These are phyloP conservation scores for Drosophila bocki DNA, from an alignment of 1,140 invertebrate genomes.

Conservation along the genomic window DNA sequence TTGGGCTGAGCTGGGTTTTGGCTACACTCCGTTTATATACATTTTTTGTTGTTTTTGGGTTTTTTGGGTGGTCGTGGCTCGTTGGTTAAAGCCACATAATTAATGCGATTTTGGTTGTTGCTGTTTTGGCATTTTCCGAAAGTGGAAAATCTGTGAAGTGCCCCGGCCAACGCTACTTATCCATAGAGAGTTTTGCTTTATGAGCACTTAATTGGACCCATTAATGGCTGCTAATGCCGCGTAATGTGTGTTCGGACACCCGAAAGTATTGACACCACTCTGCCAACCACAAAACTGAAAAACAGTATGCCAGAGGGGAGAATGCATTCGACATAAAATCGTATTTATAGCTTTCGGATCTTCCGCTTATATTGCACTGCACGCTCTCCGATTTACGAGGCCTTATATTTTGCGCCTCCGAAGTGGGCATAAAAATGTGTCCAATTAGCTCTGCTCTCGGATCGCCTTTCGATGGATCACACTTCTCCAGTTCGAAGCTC, in stretches of 20 bases:
- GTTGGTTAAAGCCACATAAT: constrained; percentile 63
- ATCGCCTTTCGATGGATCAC: constrained; percentile 17
- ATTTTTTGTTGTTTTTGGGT: not conserved
- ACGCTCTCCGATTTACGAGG: constrained; percentile 50
- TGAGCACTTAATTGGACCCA: constrained; percentile 70
- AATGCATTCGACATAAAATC: constrained; percentile 47
- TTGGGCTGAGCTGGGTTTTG: constrained; percentile 29
- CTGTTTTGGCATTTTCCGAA: constrained; percentile 7
- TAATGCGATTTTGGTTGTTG: constrained; percentile 70
- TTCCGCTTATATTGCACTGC: constrained; percentile 32
- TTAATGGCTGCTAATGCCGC: constrained; percentile 68
- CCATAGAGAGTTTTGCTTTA: constrained; percentile 58
- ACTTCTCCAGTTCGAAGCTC: not conserved
- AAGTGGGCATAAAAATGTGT: constrained; percentile 11
- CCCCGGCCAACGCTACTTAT: constrained; percentile 9
- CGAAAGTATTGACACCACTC: constrained; percentile 53
- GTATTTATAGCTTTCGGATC: constrained; percentile 55
- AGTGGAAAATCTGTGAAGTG: constrained; percentile 30
- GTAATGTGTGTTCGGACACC: constrained; percentile 36
- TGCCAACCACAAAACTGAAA: constrained; percentile 3
- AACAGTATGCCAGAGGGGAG: constrained; percentile 20
- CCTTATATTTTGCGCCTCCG: constrained; percentile 35
- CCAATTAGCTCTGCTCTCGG: constrained; percentile 22
- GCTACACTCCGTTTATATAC: not conserved
- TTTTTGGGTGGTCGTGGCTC: constrained; percentile 13